phyloP scores from a whole-genome alignment of 1,140 invertebrate species.

The Drosophila equinoxialis region DNA sequence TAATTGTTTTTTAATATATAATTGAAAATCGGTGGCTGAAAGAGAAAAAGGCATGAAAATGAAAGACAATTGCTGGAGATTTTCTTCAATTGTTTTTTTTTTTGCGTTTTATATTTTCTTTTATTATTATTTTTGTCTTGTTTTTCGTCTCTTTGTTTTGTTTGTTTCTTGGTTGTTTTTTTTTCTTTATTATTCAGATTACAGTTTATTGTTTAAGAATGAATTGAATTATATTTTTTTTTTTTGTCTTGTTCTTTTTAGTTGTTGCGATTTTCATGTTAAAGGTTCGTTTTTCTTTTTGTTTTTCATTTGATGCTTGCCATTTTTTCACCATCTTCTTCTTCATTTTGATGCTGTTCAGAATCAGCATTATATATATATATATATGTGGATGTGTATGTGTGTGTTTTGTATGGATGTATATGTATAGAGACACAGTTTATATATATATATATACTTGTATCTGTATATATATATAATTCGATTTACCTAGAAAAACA shows the following conservation, averaged over 20 bases:
- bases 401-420: constrained; percentile 35
- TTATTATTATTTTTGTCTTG: constrained; percentile 44
- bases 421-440: constrained; percentile 36
- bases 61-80: constrained; percentile 23
- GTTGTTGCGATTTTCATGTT: constrained; percentile 36
- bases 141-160: constrained; percentile 38
- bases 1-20: constrained; percentile 26
- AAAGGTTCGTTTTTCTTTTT: constrained; percentile 15
- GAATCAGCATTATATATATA: constrained; percentile 69
- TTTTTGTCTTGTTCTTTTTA: constrained; percentile 35
- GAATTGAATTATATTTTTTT: constrained; percentile 79
- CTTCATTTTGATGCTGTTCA: constrained; percentile 60
- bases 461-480: constrained; percentile 57
- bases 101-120: constrained; percentile 50
- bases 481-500: constrained; percentile 81
- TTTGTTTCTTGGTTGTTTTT: constrained; percentile 28
- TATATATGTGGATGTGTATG: constrained; percentile 37
- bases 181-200: constrained; percentile 80
- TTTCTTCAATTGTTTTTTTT: constrained; percentile 43
- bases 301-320: constrained; percentile 51
- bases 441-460: constrained; percentile 37
- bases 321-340: constrained; percentile 18
- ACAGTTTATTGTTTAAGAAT: constrained; percentile 82
- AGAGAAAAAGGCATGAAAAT: constrained; percentile 36
- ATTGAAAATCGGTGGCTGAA: constrained; percentile 35